Percentiles rank a stretch among this genome's conserved stretches.
These are phyloP conservation scores for Galemys pyrenaicus DNA, from an alignment of 2,113 vertebrate genomes.

Conservation along the genomic window DNA sequence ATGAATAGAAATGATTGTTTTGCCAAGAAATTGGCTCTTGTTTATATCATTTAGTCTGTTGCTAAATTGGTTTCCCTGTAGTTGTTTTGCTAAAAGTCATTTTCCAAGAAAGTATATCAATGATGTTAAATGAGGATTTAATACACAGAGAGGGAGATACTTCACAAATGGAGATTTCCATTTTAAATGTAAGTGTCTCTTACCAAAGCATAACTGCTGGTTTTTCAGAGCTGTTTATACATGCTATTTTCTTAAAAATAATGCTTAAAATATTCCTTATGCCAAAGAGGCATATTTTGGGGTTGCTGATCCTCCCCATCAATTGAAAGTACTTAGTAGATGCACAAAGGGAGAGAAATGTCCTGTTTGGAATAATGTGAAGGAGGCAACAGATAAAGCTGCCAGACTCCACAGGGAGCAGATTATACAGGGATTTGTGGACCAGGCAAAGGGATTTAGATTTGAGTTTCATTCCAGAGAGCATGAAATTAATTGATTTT, in stretches of 20 bases:
- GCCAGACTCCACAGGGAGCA: neutral
- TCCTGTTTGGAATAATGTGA: neutral
- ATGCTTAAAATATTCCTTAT: neutral
- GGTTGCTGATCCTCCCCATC: neutral
- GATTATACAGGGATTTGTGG: too few species aligned
- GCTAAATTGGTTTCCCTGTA: neutral
- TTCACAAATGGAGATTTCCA: neutral
- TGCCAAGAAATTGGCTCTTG: too few species aligned
- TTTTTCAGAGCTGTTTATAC: neutral
- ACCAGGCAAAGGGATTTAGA: neutral
- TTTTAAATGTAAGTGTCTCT: neutral
- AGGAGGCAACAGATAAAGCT: neutral
- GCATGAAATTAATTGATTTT: neutral
- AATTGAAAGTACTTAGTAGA: neutral
- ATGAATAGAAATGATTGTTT: neutral
- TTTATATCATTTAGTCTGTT: neutral
- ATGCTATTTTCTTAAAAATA: neutral
- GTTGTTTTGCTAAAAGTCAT: neutral
- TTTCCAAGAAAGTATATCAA: neutral
- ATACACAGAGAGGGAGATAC: neutral
- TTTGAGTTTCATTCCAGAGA: neutral
- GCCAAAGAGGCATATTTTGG: neutral
- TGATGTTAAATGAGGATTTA: neutral
- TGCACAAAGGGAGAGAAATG: neutral
- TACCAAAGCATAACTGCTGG: neutral